These are phyloP conservation scores for Caenorhabditis sp. DNA, from an alignment of 2,888 invertebrate genomes.

Conservation along the genomic window DNA sequence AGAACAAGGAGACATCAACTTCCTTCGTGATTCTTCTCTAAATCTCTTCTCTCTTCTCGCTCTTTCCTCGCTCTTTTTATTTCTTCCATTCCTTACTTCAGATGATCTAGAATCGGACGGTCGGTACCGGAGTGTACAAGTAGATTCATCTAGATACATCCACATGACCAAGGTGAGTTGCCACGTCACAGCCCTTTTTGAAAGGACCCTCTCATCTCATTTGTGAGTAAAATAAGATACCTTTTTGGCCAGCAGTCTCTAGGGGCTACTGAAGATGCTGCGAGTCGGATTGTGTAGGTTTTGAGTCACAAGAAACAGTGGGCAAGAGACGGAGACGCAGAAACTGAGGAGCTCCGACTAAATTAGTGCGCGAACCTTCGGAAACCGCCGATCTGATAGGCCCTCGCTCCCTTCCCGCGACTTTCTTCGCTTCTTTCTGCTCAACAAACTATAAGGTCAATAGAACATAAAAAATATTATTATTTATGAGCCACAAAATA, in stretches of 20 bases:
- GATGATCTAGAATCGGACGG: conserved; percentile 42
- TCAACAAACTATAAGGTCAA: background rate
- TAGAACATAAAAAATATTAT: too few relatives aligned
- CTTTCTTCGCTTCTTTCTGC: background rate
- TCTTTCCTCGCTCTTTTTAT: conserved; percentile 1
- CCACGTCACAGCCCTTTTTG: background rate
- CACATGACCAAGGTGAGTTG: conserved; percentile 50
- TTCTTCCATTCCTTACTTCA: conserved; percentile 4
- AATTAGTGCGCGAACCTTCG: conserved; percentile 54
- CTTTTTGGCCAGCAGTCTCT: conserved; percentile 46
- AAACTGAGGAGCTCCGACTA: conserved; percentile 32
- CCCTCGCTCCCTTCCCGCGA: background rate
- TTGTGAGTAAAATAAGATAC: conserved; percentile 54
- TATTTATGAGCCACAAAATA: too few relatives aligned
- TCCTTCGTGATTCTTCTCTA: conserved; percentile 33
- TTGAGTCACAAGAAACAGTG: conserved; percentile 14
- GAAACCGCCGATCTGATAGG: conserved; percentile 38
- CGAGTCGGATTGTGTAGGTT: conserved; percentile 47
- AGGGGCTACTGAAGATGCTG: conserved; percentile 51
- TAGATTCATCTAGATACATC: conserved; percentile 44
- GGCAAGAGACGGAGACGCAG: conserved; percentile 16
- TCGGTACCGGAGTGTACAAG: conserved; percentile 48
- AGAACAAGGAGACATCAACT: conserved; percentile 29
- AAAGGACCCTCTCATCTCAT: conserved; percentile 37
- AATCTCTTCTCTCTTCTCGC: conserved; percentile 16